Percentiles rank a stretch among this genome's conserved stretches.
phyloP scores from a whole-genome alignment of 2,797 vertebrate species.

The Fringilla coelebs region DNA sequence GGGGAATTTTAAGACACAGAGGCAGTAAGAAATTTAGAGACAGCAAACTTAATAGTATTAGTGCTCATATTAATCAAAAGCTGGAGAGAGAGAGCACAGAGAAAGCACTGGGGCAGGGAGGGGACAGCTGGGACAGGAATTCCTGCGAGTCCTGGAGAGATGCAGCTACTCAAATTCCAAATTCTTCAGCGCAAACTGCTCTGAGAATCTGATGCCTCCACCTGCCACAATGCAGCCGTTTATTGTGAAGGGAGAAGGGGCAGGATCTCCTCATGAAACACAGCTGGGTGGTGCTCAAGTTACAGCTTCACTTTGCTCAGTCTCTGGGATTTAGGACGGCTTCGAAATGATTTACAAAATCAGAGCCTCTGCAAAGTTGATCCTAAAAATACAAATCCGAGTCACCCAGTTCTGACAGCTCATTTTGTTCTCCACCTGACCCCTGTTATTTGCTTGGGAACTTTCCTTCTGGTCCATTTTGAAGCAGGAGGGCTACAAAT shows the following conservation, averaged over 20 bases:
- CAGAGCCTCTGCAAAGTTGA: neutral
- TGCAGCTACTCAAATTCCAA: conserved; percentile 1
- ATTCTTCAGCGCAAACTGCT: neutral
- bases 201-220: neutral
- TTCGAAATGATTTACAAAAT: neutral
- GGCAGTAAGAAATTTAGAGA: neutral
- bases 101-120: neutral
- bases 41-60: neutral
- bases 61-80: neutral
- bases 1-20: neutral
- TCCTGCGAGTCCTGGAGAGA: neutral
- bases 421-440: neutral
- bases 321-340: neutral
- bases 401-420: neutral
- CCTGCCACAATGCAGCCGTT: neutral
- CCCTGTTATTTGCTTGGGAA: neutral
- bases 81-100: neutral
- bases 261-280: neutral
- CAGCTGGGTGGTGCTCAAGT: neutral
- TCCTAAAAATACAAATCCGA: neutral
- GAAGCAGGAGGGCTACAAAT: neutral
- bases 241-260: neutral
- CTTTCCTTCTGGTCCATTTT: neutral
- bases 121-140: neutral
- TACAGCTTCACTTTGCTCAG: neutral